phyloP scores from a whole-genome alignment of 2,888 invertebrate genomes.

The Mimas tiliae region DNA sequence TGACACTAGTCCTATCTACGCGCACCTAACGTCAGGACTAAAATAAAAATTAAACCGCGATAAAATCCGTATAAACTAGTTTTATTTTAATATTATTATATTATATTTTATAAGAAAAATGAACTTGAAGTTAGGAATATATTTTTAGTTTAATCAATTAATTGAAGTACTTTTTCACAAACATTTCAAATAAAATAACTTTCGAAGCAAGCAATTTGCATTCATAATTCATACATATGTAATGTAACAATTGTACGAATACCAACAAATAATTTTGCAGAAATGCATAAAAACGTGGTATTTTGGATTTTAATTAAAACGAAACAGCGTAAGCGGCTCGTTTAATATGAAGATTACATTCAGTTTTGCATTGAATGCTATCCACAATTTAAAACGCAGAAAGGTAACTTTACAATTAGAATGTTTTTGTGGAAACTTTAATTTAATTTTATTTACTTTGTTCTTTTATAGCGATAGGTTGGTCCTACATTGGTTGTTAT shows the following conservation, averaged over 20 bases:
- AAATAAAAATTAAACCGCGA: no score
- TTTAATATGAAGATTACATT: constrained; percentile 23
- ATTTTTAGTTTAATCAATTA: neutral
- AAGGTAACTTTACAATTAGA: neutral
- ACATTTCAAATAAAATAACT: neutral
- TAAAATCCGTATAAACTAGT: no score
- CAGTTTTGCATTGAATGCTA: constrained; percentile 20
- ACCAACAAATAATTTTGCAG: constrained; percentile 34
- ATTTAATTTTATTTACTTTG: neutral
- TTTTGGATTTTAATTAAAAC: constrained; percentile 24
- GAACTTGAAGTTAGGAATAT: neutral
- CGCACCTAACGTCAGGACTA: no score
- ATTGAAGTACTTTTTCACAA: neutral
- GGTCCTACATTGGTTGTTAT: no score
- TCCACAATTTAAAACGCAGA: neutral
- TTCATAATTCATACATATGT: neutral
- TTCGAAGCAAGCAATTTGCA: neutral
- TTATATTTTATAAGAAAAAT: no score
- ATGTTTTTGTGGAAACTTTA: neutral
- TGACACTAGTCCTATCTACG: no score
- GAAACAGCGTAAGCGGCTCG: constrained; percentile 12
- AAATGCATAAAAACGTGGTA: constrained; percentile 30
- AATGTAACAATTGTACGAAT: constrained; percentile 27
- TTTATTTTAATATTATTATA: neutral
- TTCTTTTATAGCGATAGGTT: neutral